Conservation (phyloP, 1,140 invertebrate species). For the Papilio machaon region DNA sequence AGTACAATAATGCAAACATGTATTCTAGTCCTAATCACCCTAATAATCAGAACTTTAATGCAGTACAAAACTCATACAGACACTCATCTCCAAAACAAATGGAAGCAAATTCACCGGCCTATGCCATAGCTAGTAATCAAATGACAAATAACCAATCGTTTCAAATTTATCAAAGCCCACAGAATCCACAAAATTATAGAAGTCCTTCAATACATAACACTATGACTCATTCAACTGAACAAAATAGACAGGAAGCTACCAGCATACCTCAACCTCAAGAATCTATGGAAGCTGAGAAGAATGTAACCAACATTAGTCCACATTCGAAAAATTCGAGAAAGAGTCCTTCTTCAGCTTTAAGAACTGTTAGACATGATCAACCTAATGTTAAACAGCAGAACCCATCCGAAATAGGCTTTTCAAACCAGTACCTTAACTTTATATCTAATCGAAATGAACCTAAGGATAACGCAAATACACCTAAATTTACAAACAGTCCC, state of each 20-base stretch:
- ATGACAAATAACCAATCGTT: conserved; percentile 61
- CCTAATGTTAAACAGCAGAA: conserved; percentile 70
- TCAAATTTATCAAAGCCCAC: conserved; percentile 75
- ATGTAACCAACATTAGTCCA: conserved; percentile 52
- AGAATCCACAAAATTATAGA: conserved; percentile 59
- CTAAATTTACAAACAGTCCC: conserved; percentile 79
- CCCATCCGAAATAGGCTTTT: conserved; percentile 74
- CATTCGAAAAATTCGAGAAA: conserved; percentile 60
- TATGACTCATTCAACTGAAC: conserved; percentile 47
- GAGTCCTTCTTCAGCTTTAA: conserved; percentile 71
- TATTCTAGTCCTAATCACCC: conserved; percentile 58
- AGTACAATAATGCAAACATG: conserved; percentile 66
- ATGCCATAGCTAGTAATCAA: conserved; percentile 53
- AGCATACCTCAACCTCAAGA: conserved; percentile 54
- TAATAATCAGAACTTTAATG: conserved; percentile 62
- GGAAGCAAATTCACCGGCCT: conserved; percentile 54
- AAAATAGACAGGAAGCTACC: conserved; percentile 55
- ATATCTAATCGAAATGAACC: conserved; percentile 80
- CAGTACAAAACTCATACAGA: conserved; percentile 67
- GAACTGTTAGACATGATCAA: conserved; percentile 77
- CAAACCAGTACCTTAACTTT: conserved; percentile 78
- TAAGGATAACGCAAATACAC: conserved; percentile 80
- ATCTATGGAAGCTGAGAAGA: conserved; percentile 55
- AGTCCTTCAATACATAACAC: conserved; percentile 55
- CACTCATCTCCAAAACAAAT: conserved; percentile 59